Conservation (phyloP, 2,113 vertebrate species). For the Rafetus swinhoei region DNA sequence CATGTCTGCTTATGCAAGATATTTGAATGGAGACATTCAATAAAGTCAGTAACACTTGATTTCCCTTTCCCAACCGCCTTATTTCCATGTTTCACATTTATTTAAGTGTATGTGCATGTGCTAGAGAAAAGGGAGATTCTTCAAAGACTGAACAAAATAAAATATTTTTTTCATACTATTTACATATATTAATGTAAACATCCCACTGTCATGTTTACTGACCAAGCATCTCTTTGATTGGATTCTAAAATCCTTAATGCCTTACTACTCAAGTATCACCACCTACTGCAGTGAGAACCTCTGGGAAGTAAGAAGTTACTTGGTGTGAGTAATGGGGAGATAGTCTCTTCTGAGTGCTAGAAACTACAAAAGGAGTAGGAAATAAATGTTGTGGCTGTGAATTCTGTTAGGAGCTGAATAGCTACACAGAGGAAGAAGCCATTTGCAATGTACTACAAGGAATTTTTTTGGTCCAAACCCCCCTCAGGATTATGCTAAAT, state of each 20-base stretch:
- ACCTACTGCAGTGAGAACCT: neutral
- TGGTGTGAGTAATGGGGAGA: neutral
- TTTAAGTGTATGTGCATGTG: neutral
- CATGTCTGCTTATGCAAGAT: constrained; percentile 67
- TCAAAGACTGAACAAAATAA: constrained; percentile 13
- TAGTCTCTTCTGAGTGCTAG: neutral
- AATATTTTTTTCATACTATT: constrained; percentile 8
- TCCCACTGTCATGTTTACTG: neutral
- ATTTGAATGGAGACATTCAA: constrained; percentile 67
- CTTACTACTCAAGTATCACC: neutral
- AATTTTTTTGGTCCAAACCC: constrained; percentile 9
- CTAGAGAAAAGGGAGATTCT: neutral
- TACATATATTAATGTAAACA: neutral
- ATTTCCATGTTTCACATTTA: constrained; percentile 31
- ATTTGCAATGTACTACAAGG: neutral
- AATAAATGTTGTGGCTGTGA: constrained; percentile 2
- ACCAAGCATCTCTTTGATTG: neutral
- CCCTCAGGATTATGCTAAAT: neutral
- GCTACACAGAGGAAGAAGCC: neutral
- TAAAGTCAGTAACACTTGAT: constrained; percentile 55
- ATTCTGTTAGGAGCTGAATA: neutral
- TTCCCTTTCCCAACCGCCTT: constrained; percentile 10
- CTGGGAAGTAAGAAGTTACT: neutral
- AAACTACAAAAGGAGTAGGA: neutral
- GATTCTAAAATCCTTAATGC: neutral